Evolutionary conservation across 2,888 invertebrate genomes (phyloP).

Genomic region (Sphecodes monilicornis): DNA sequence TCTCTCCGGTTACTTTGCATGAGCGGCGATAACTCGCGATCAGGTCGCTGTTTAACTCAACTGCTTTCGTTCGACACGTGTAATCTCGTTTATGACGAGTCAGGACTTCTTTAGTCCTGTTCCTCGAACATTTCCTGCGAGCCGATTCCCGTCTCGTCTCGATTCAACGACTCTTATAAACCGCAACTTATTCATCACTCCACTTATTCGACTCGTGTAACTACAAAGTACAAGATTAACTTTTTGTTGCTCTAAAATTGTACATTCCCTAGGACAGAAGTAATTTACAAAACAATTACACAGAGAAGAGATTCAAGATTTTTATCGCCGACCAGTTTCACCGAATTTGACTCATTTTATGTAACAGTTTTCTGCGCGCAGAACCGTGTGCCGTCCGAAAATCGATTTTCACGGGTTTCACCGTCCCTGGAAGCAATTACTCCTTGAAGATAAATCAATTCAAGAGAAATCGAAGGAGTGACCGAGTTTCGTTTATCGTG

Average conservation of each 20-base stretch:
- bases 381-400: background rate
- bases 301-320: background rate
- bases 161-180: background rate
- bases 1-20: constrained; percentile 58
- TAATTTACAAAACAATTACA: too few species aligned
- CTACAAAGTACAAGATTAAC: background rate
- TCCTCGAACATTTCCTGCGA: constrained; percentile 18
- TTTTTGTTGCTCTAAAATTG: background rate
- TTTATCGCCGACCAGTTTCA: background rate
- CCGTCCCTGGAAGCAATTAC: background rate
- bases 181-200: background rate
- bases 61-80: constrained; percentile 55
- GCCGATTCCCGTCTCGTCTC: background rate
- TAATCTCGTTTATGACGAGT: constrained; percentile 65
- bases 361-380: background rate
- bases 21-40: constrained; percentile 59
- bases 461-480: background rate
- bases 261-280: background rate
- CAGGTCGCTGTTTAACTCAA: constrained; percentile 46
- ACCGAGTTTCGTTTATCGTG: constrained; percentile 40
- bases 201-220: background rate
- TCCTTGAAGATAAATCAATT: background rate
- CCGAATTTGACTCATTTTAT: background rate
- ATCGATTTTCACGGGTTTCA: background rate
- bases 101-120: constrained; percentile 33